These are phyloP conservation scores for Xenus cinereus DNA, from an alignment of 2,113 vertebrate species.

Conservation along the genomic window DNA sequence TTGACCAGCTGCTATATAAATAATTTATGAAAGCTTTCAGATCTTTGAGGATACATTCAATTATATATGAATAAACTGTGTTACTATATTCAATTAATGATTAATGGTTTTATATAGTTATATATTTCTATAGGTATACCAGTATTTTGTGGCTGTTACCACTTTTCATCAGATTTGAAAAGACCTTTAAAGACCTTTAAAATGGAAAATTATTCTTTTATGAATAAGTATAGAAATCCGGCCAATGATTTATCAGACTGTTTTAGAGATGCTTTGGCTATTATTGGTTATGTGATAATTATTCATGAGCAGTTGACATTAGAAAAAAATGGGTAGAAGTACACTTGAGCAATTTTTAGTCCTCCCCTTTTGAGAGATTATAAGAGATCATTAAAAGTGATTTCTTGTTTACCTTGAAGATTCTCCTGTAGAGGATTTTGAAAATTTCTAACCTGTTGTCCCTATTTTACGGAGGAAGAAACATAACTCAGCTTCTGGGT, in stretches of 20 bases:
- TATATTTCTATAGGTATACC: not conserved
- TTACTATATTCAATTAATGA: not conserved
- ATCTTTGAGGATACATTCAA: not conserved
- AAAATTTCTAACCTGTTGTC: not conserved
- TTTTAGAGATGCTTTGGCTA: not conserved
- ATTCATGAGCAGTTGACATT: not conserved
- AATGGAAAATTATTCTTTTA: not conserved
- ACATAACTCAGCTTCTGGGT: not conserved
- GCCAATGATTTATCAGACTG: not conserved
- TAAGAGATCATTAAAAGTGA: not conserved
- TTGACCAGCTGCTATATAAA: not conserved
- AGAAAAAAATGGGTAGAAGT: not conserved
- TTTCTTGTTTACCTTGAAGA: not conserved
- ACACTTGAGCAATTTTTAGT: not conserved
- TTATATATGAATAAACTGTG: not conserved
- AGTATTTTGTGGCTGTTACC: not conserved
- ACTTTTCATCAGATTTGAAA: not conserved
- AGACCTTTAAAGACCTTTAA: not conserved
- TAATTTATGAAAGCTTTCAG: not conserved
- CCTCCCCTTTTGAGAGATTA: not conserved
- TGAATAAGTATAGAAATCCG: not conserved
- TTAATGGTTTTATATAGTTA: not conserved
- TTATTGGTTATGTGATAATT: not conserved
- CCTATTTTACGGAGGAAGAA: not conserved
- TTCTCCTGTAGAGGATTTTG: not conserved